These are phyloP conservation scores for Caenorhabditis becei DNA, from an alignment of 2,888 invertebrate species.

Conservation along the genomic window DNA sequence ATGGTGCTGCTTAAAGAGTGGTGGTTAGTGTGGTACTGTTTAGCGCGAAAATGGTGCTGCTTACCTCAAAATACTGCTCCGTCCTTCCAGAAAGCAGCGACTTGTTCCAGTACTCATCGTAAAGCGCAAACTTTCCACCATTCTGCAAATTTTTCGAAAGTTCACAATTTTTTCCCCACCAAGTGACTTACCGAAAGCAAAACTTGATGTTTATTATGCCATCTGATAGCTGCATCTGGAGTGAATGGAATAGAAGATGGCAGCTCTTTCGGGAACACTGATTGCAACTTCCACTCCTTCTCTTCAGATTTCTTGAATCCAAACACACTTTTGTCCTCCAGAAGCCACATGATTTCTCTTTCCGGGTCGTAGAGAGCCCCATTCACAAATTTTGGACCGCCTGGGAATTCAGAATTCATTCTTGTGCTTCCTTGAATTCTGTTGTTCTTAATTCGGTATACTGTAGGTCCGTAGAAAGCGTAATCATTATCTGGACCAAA, in stretches of 20 bases:
- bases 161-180: too few species aligned
- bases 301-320: constrained; percentile 37
- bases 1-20: too few species aligned
- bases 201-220: constrained; percentile 69
- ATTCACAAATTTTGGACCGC: constrained; percentile 53
- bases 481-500: constrained; percentile 50
- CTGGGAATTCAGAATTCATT: constrained; percentile 41
- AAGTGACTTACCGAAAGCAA: constrained; percentile 60
- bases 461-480: constrained; percentile 46
- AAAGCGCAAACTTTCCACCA: constrained; percentile 67
- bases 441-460: constrained; percentile 49
- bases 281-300: constrained; percentile 44
- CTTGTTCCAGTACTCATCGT: constrained; percentile 72
- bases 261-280: constrained; percentile 47
- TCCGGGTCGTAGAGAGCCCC: constrained; percentile 67
- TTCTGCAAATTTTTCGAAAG: constrained; percentile 46
- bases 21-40: too few species aligned
- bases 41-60: too few species aligned
- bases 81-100: constrained; percentile 65
- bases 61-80: constrained; percentile 62
- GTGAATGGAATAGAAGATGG: constrained; percentile 63
- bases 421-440: constrained; percentile 6
- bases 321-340: constrained; percentile 53
- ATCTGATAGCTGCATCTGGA: constrained; percentile 63
- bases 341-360: constrained; percentile 58